Base-by-base conservation (phyloP, 92 coral and sea anemone species). In the Porites lobata region DNA sequence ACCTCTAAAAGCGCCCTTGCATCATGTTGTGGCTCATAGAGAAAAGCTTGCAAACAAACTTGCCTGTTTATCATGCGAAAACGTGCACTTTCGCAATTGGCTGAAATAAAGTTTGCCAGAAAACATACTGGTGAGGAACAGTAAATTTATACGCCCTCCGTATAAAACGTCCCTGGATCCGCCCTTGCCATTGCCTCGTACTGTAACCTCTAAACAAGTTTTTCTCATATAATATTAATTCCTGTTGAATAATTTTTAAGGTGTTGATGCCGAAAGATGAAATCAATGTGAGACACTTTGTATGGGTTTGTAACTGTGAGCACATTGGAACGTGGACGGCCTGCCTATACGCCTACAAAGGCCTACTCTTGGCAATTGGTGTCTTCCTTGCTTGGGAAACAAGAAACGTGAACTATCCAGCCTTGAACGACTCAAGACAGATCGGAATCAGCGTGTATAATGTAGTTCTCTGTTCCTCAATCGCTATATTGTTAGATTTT, bases 381-480 rank as follows among this genome's bases (percentile, higher is more conserved):
- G 65, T 93, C 68, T 93, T 95, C 65, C 94, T 95, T 10, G 94
- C 98, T 22, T 94, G 98, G 98, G 98, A 94, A 80, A 94, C 98
- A 12, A 69, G 96, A 53, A 90, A 93, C 62, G 94, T 93, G 14
- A 71, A 72, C 22, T 93, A 85, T 54, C 85, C 90, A 43, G 92
- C 87, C 1, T 91, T 95, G 29, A 91, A 95, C 79, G 98, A 95
- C 74, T 95, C 98, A 13, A 94, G 76, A 68, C 79, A 95, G 74
- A 93, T 95, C 32, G 96, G 93, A 1, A 87, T 91, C 76, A 79
- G 94, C 64, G 96, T 93, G 21, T 95, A 95, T 81, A 95, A 93
- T 52, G 92, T 95, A 26, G 91, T 95, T 20, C 73, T 95, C 9
- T 88, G 90, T 79, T 69, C 83, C 18, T 67, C 77, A 8, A 89